Conservation (phyloP, 1,140 invertebrate species). For the Procambarus virginalis region DNA sequence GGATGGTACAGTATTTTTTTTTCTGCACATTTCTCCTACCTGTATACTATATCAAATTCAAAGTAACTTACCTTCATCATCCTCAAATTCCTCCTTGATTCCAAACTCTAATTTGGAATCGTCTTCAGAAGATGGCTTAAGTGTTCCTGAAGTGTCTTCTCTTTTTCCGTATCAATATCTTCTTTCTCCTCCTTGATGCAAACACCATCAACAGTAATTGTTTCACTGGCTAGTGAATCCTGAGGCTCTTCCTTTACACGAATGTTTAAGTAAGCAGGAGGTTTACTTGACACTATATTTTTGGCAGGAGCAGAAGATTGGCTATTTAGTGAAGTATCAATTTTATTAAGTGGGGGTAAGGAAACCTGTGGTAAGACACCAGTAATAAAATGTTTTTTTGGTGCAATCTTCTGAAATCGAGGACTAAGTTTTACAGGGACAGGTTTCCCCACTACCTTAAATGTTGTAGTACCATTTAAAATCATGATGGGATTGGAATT, state of each 20-base stretch:
- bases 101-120: conserved; percentile 17
- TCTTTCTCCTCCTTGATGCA: background rate
- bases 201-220: background rate
- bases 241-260: conserved; percentile 18
- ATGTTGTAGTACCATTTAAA: conserved; percentile 21
- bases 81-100: conserved; percentile 36
- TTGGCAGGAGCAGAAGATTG: background rate
- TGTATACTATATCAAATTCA: background rate
- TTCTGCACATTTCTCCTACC: no score
- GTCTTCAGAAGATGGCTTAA: background rate
- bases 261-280: conserved; percentile 40
- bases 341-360: background rate
- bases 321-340: background rate
- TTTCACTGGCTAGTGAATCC: background rate
- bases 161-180: background rate
- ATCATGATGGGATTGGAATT: conserved; percentile 5
- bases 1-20: no score
- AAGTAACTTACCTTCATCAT: conserved; percentile 39
- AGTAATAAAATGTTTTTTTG: background rate
- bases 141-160: background rate
- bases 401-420: conserved; percentile 26
- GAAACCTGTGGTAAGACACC: background rate
- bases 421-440: conserved; percentile 34
- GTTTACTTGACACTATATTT: background rate
- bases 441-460: conserved; percentile 40